Base-by-base conservation (phyloP, 2,113 vertebrate species). In the Aramus guarauna region DNA sequence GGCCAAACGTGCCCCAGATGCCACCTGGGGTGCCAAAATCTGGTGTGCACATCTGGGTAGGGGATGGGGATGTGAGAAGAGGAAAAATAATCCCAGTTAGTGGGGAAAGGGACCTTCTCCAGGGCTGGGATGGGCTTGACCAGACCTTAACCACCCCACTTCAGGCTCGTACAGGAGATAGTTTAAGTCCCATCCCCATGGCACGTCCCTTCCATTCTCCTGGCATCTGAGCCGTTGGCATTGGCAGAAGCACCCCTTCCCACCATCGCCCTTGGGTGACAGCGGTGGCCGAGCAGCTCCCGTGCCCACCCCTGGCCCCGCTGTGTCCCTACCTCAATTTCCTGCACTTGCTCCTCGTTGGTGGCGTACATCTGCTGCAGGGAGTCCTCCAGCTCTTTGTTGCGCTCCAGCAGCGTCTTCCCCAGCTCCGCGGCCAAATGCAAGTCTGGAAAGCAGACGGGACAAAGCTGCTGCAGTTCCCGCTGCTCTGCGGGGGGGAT, bases 381-480 rank as follows among this genome's bases (percentile, higher is more conserved):
- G 4, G 99, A 99, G 94, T 99, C 99, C 96, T 99, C 99, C 97
- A 99, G 97, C 96, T 99, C 99, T 91, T 99, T 99, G 97, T 99
- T 99, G 85, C 99, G 98, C 79, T 99, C 99, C 98, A 99, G 98
- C 50, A 99, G 98, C 0, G 99, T 99, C 97, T 99, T 99, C 64
- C 99, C 99, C 88, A 99, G 98, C 97, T 99, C 99, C 0, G 99
- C 99, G 3, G 99, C 99, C 98, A 99, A 97, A 73, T 99, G 99
- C 95, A 99, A 97, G 86, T 99, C 99, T 99, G 81, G 43, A 96
- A 94, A 90, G 74, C 80, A 95, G 74, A 92, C 6, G 55, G 77
- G 48, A 94, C 47, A 95, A 88, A 79, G 34, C 81, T 50, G 66
- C 43, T 79, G 66, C 30, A 34, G 21, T 32, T 94, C 58, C 39